Base-by-base conservation (phyloP, 2,113 vertebrate species). In the Aphelocoma coerulescens region DNA sequence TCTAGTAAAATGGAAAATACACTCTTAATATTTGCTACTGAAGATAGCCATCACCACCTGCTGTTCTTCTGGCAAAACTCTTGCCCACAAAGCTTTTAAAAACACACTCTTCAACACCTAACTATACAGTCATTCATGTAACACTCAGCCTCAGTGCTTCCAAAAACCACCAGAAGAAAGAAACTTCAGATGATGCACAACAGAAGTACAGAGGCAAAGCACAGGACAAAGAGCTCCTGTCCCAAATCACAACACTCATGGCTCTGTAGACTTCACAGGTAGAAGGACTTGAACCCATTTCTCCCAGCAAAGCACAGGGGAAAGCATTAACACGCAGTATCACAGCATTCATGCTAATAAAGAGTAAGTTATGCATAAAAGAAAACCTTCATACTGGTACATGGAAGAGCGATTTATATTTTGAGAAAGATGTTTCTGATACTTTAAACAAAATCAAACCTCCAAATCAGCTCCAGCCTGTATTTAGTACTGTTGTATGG, bases 171-270 rank as follows among this genome's bases (percentile, higher is more conserved):
- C 27, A 44, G 57, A 52, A 9, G 27, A 8, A 35, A 51, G 44
- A 57, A 78, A 35, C 57, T 35, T 74, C 3, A 2, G 37, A 61
- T 63, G 84, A 87, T 6, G 18, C 30, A 37, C 55, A 71, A 33
- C 11, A 27, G 1, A 75, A 69, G 21, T 10, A 72, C 58, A 58
- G 13, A 8, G 1, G 1, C 24, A 75, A 14, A 0, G 3, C 16
- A 15, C 46, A 59, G 62, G 66, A 85, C 24, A 23, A 69, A 66
- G 43, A 41, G 23, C 51, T 66, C 28, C 73, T 27, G 44, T 35
- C 52, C 46, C 0, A 3, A 61, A 16, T 1, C 20, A 35, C 52
- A 68, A 22, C 52, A 12, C 3, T 10, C 28, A 1, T 1, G 4
- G 23, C 49, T 59, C 23, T 27, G 6, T 3, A 46, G 77, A 32